These are phyloP conservation scores for Sphecodes monilicornis DNA, from an alignment of 2,888 invertebrate species.

Conservation along the genomic window DNA sequence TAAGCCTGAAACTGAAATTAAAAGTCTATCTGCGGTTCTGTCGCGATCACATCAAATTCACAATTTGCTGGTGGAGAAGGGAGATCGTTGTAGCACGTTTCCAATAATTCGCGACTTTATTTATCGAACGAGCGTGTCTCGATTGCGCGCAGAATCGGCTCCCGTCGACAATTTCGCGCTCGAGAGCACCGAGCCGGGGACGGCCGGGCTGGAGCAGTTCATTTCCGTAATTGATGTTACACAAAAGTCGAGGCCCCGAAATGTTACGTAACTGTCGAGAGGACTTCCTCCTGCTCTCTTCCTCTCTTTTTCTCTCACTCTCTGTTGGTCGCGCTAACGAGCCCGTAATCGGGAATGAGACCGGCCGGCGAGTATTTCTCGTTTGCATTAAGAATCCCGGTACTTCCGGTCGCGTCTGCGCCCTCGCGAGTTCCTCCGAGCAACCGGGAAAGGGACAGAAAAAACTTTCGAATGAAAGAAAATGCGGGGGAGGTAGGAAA, in stretches of 20 bases:
- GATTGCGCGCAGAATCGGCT: not conserved
- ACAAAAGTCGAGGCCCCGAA: constrained; percentile 39
- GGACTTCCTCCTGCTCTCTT: not conserved
- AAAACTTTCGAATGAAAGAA: not conserved
- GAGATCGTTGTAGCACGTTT: not conserved
- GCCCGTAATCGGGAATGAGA: constrained; percentile 46
- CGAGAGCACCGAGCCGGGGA: constrained; percentile 33
- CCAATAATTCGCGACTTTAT: not conserved
- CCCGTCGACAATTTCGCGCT: constrained; percentile 11
- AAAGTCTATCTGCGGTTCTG: no score
- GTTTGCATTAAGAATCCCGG: constrained; percentile 30
- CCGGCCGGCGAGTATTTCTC: constrained; percentile 40
- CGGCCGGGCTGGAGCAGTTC: constrained; percentile 13
- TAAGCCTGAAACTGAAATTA: not conserved
- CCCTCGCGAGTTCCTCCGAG: not conserved
- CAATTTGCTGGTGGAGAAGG: no score
- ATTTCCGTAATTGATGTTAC: constrained; percentile 53
- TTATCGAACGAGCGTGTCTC: not conserved
- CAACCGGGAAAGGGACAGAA: not conserved
- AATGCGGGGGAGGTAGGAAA: not conserved
- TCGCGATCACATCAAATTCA: no score
- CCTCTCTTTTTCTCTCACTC: no score
- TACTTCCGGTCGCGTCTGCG: not conserved
- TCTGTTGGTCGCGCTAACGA: constrained; percentile 28
- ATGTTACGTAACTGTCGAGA: constrained; percentile 48